Conservation (phyloP, 1,140 invertebrate genomes). For the Drosophila nebulosa region DNA sequence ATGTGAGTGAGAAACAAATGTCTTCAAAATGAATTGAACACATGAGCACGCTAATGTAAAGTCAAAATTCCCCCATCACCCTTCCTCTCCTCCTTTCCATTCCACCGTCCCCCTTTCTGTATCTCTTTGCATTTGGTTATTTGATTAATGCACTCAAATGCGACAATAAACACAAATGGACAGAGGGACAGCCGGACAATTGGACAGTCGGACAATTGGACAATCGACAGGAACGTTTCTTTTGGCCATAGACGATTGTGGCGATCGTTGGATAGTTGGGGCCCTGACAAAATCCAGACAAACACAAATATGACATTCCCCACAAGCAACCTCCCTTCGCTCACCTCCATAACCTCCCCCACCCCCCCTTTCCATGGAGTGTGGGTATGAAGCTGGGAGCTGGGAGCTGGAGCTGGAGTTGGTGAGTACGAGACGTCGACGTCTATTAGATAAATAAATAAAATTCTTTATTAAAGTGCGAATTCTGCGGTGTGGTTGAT, state of each 20-base stretch:
- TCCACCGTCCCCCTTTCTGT: neutral
- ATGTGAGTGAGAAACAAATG: slow-evolving; percentile 3
- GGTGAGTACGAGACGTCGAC: slow-evolving; percentile 18
- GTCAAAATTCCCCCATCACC: neutral
- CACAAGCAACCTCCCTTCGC: too few species aligned
- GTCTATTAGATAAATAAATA: slow-evolving; percentile 77
- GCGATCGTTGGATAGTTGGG: neutral
- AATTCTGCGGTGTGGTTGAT: slow-evolving; percentile 68
- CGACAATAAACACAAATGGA: slow-evolving; percentile 68
- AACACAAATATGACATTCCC: slow-evolving; percentile 70
- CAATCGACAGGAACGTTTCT: slow-evolving; percentile 2
- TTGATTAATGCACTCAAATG: slow-evolving; percentile 77
- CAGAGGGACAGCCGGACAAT: neutral
- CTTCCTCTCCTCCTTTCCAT: neutral
- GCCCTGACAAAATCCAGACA: slow-evolving; percentile 18
- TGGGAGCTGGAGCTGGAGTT: neutral
- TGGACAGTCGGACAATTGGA: neutral
- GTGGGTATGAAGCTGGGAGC: too few species aligned
- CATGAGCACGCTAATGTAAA: slow-evolving; percentile 62
- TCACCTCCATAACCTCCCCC: neutral
- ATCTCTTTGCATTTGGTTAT: slow-evolving; percentile 29
- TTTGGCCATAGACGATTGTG: neutral
- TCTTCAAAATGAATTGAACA: slow-evolving; percentile 35
- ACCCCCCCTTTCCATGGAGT: neutral
- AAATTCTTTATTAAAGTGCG: slow-evolving; percentile 73